Base-by-base conservation (phyloP, 2,888 invertebrate genomes). In the Stegana nigrithorax region DNA sequence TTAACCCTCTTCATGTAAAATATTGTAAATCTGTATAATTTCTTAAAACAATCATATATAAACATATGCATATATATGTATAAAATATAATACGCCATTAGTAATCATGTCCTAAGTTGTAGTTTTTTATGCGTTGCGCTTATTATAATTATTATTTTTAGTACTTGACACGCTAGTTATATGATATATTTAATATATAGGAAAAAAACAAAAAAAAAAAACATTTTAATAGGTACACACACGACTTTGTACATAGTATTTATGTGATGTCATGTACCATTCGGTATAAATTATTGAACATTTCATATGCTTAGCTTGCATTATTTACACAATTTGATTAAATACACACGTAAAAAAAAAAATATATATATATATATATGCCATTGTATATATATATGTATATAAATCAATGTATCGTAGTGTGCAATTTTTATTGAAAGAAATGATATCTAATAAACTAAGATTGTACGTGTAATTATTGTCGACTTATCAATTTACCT, bases 21-120 rank as follows among this genome's bases (percentile, higher is more conserved):
- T 55, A 36, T 26, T 55, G 12, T 55, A 36, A 32, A 53, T 32
- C 32, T n/a, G n/a, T n/a, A n/a, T n/a, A n/a, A n/a, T n/a, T n/a
- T 23, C 19, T 6, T 3, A 45, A 45, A 45, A 45, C 17, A 2
- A 7, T 23, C 17, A 47, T 25, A 2, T n/a, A 25, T 12, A 25
- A n/a, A 7, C 25, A 25, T n/a, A 23, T 10, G n/a, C 72, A 74
- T 68, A 77, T 71, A 77, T 70, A 60, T 65, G 71, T 67, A 62
- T 70, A n/a, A n/a, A n/a, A n/a, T n/a, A n/a, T n/a, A n/a, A n/a
- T n/a, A n/a, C n/a, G n/a, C n/a, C n/a, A n/a, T 73, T 57, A 60
- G 74, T 73, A 59, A 74, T 62, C n/a, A n/a, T n/a, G n/a, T 63
- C 42, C 58, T 72, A 78, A 77, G 75, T 66, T 75, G 75, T 75